Percentiles rank a stretch among this genome's conserved stretches.
Evolutionary conservation across 2,797 vertebrate genomes (phyloP).

Genomic region (Pyrocephalus nanus): DNA sequence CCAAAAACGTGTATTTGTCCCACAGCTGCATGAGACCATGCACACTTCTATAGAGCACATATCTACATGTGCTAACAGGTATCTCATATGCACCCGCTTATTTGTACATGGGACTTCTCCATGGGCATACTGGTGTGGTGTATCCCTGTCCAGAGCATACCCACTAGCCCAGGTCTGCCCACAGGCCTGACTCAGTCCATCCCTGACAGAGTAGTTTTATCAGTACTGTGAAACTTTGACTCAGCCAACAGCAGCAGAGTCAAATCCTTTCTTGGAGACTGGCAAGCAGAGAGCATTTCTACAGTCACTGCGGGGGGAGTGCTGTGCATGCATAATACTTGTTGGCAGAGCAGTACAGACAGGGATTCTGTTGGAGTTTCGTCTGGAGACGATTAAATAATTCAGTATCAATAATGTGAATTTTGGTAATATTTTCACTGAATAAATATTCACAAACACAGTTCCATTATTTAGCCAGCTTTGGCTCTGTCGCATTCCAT

Average conservation of each 20-base stretch:
- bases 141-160: background rate
- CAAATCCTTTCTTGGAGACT: background rate
- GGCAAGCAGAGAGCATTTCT: background rate
- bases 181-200: background rate
- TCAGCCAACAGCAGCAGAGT: background rate
- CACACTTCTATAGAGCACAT: background rate
- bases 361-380: background rate
- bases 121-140: background rate
- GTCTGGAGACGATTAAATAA: constrained; percentile 22
- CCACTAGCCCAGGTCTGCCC: background rate
- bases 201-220: background rate
- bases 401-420: constrained; percentile 58
- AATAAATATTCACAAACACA: constrained; percentile 6
- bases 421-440: constrained; percentile 28
- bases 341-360: background rate
- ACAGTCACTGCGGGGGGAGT: background rate
- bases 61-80: accelerated
- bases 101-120: background rate
- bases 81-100: background rate
- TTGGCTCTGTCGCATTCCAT: background rate
- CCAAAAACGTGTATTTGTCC: background rate
- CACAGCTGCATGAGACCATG: background rate
- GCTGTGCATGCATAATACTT: background rate
- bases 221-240: background rate
- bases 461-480: constrained; percentile 26